Conservation (phyloP, 2,888 invertebrate genomes). For the Aphidoletes aphidimyza region DNA sequence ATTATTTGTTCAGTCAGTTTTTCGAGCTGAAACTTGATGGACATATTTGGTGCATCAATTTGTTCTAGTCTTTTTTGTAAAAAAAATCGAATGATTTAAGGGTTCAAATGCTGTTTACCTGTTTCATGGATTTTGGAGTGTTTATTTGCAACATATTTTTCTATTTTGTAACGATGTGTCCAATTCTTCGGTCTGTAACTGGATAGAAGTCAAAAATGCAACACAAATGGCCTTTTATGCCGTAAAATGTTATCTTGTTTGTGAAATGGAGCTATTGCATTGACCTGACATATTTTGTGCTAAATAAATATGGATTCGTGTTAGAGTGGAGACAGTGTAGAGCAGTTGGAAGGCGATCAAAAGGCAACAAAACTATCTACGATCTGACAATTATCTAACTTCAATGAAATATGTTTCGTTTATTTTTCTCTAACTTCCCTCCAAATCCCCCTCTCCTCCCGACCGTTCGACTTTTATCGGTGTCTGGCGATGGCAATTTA, state of each 20-base stretch:
- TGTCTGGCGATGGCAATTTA: not conserved
- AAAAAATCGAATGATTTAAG: too few species aligned
- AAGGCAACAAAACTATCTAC: constrained; percentile 43
- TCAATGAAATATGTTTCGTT: constrained; percentile 45
- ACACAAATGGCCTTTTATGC: constrained; percentile 32
- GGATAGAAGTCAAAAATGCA: not conserved
- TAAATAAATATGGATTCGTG: not conserved
- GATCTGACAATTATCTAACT: constrained; percentile 44
- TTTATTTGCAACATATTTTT: too few species aligned
- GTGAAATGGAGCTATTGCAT: constrained; percentile 18
- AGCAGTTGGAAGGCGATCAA: constrained; percentile 5
- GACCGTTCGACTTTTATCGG: not conserved
- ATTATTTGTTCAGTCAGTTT: too few species aligned
- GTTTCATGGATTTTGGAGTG: too few species aligned
- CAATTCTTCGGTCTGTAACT: too few species aligned
- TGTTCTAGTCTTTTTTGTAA: too few species aligned
- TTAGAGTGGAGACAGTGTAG: too few species aligned
- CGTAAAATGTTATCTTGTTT: not conserved
- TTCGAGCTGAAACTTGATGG: too few species aligned
- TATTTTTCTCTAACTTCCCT: not conserved
- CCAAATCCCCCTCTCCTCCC: not conserved
- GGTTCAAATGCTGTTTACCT: too few species aligned
- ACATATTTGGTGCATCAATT: too few species aligned
- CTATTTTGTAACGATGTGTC: too few species aligned
- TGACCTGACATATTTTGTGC: constrained; percentile 14